phyloP scores from a whole-genome alignment of 2,113 vertebrate species.

The Bostrychus sinensis region DNA sequence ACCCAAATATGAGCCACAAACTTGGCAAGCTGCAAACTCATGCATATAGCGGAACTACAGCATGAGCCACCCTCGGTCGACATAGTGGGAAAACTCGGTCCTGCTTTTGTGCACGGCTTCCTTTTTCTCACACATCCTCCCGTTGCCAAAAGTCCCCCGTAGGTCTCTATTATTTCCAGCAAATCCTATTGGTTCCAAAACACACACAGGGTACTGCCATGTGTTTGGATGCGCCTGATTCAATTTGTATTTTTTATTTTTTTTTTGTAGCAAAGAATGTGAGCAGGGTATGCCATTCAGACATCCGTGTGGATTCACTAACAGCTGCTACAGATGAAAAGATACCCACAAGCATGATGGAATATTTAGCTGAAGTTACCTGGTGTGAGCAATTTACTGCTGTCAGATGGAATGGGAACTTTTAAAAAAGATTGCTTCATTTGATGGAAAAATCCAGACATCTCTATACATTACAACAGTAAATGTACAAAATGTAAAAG shows the following conservation, averaged over 20 bases:
- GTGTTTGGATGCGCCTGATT: conserved; percentile 53
- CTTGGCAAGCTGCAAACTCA: conserved; percentile 37
- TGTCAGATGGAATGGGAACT: conserved; percentile 13
- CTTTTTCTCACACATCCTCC: conserved; percentile 64
- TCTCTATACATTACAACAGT: conserved; percentile 17
- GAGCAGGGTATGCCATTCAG: conserved; percentile 44
- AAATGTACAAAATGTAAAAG: conserved; percentile 7
- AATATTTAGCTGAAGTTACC: conserved; percentile 26
- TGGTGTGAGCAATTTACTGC: conserved; percentile 39
- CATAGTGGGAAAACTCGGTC: conserved; percentile 50
- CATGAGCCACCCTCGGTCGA: conserved; percentile 54
- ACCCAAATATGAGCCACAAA: conserved; percentile 41
- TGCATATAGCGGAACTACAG: conserved; percentile 20
- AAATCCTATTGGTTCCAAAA: conserved; percentile 64
- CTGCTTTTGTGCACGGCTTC: conserved; percentile 40
- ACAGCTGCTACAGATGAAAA: conserved; percentile 69
- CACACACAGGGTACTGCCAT: conserved; percentile 31
- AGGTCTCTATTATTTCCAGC: conserved; percentile 60
- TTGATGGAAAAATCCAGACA: conserved; percentile 1
- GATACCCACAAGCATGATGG: conserved; percentile 40
- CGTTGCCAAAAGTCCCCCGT: conserved; percentile 55
- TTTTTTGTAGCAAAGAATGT: conserved; percentile 29
- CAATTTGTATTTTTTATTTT: conserved; percentile 28
- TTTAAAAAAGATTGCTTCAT: conserved; percentile 29
- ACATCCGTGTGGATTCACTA: conserved; percentile 51